A percentile compares a stretch with the other conserved stretches of the same genome.
These are phyloP conservation scores for Hipposideros armiger DNA, from an alignment of 2,113 vertebrate genomes.

Conservation along the genomic window DNA sequence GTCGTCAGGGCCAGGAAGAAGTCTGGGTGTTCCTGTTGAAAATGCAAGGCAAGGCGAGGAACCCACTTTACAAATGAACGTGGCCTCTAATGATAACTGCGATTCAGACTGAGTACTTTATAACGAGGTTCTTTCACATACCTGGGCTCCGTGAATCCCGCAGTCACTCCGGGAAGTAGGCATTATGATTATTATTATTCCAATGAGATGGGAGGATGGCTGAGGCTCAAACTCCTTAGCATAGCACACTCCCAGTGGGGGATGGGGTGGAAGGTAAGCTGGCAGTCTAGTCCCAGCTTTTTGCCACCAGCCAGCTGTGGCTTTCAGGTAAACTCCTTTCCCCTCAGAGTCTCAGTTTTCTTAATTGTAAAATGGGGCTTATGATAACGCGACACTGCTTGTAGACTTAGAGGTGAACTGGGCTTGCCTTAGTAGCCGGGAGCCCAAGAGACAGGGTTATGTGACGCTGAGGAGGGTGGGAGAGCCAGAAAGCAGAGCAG, in stretches of 20 bases:
- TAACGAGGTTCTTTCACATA: slow-evolving; percentile 71
- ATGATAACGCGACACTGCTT: background rate
- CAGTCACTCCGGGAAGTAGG: slow-evolving; percentile 49
- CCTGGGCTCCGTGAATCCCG: background rate
- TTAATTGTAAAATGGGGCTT: background rate
- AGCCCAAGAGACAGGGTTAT: background rate
- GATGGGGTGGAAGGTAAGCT: background rate
- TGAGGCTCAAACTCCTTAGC: slow-evolving; percentile 50
- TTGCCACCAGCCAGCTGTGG: background rate
- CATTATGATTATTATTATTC: slow-evolving; percentile 71
- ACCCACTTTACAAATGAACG: slow-evolving; percentile 71
- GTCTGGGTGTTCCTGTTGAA: slow-evolving; percentile 47
- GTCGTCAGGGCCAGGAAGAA: background rate
- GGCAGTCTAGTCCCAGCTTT: background rate
- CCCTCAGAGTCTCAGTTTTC: background rate
- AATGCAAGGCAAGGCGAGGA: slow-evolving; percentile 60
- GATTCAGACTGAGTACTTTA: slow-evolving; percentile 59
- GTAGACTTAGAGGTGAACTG: background rate
- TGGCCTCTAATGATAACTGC: slow-evolving; percentile 51
- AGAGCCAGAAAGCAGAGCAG: background rate
- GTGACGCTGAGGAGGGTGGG: background rate
- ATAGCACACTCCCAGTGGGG: background rate
- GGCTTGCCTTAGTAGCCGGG: background rate
- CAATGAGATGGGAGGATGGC: slow-evolving; percentile 65
- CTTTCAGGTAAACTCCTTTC: background rate